Conservation (phyloP, 2,888 invertebrate genomes). For the Artemia sp. region DNA sequence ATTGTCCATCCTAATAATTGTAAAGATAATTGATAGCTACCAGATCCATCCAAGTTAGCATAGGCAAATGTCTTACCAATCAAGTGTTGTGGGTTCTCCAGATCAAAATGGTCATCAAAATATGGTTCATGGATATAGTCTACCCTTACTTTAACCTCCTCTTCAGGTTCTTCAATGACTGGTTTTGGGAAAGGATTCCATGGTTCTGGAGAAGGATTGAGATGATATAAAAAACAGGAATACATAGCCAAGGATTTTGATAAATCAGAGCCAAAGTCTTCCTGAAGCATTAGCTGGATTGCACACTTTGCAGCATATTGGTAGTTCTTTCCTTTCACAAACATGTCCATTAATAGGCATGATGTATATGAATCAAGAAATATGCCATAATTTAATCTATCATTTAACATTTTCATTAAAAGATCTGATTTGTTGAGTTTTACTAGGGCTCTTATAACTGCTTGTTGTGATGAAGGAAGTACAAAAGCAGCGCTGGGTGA, state of each 20-base stretch:
- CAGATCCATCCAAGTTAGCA: conserved; percentile 28
- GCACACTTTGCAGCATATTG: conserved; percentile 55
- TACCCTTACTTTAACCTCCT: conserved; percentile 50
- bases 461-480: conserved; percentile 64
- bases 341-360: conserved; percentile 60
- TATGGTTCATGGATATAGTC: conserved; percentile 59
- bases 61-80: conserved; percentile 64
- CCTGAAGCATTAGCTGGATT: conserved; percentile 66
- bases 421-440: conserved; percentile 41
- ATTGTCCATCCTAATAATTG: conserved; percentile 47
- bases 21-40: conserved; percentile 40
- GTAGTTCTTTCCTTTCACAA: conserved; percentile 49
- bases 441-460: conserved; percentile 43
- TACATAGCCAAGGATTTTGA: conserved; percentile 49
- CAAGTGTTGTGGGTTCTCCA: conserved; percentile 48
- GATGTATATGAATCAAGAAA: conserved; percentile 66
- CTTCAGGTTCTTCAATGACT: conserved; percentile 28
- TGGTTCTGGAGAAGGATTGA: conserved; percentile 24
- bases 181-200: conserved; percentile 25
- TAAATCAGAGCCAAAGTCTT: conserved; percentile 57
- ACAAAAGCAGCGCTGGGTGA: conserved; percentile 51
- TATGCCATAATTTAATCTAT: conserved; percentile 70
- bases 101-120: conserved; percentile 78
- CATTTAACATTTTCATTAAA: conserved; percentile 52
- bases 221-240: conserved; percentile 53